Evolutionary conservation across 1,140 invertebrate species (phyloP).

Genomic region (Drosophila suzukii): DNA sequence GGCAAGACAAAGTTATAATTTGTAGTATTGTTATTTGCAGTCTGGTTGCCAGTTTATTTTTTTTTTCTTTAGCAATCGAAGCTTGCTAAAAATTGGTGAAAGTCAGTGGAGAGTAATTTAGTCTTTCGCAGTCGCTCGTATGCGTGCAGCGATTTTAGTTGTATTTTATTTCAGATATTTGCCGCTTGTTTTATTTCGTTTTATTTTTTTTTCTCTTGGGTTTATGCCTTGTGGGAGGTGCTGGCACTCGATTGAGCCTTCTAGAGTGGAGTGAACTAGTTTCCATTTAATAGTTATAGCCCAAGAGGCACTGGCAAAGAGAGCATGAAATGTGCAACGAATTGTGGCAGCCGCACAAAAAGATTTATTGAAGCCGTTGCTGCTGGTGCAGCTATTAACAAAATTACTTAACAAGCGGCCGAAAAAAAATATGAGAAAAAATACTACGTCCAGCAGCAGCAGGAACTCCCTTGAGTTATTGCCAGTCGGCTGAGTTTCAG

Average conservation of each 20-base stretch:
- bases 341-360: conserved; percentile 73
- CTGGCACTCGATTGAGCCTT: conserved; percentile 76
- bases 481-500: conserved; percentile 69
- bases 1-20: conserved; percentile 30
- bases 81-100: conserved; percentile 68
- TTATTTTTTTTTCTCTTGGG: conserved; percentile 15
- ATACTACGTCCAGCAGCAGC: conserved; percentile 20
- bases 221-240: conserved; percentile 46
- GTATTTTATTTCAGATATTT: conserved; percentile 40
- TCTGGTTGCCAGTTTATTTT: conserved; percentile 21
- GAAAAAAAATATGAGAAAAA: conserved; percentile 26
- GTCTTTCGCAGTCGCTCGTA: conserved; percentile 20
- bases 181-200: neutral
- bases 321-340: conserved; percentile 82
- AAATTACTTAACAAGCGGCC: conserved; percentile 81
- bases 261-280: conserved; percentile 74
- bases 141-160: conserved; percentile 72
- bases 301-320: conserved; percentile 63
- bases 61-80: conserved; percentile 49
- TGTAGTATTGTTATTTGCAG: conserved; percentile 34
- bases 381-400: conserved; percentile 72
- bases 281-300: conserved; percentile 68
- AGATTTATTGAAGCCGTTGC: conserved; percentile 74
- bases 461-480: conserved; percentile 68
- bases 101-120: conserved; percentile 59